Evolutionary conservation across 35 echinoderm and acorn worm genomes (phyloP).

Genomic region (Stichopus chloronotus): DNA sequence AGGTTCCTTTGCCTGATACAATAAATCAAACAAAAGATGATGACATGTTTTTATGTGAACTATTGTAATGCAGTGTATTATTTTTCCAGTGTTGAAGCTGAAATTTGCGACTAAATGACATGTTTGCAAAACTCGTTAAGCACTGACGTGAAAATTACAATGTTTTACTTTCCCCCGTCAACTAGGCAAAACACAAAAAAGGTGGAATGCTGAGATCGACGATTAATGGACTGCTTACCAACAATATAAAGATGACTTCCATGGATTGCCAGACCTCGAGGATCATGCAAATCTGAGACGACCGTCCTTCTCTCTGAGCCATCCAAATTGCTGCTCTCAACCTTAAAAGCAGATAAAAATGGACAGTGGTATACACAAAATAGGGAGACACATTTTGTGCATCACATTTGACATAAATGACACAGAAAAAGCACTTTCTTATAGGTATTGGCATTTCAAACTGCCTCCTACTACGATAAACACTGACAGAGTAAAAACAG

Average conservation of each 20-base stretch:
- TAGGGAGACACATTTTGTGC: background rate
- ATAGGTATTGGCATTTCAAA: no score
- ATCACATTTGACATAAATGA: background rate
- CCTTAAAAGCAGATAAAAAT: conserved; percentile 41
- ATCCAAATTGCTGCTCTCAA: conserved; percentile 58
- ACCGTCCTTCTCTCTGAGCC: conserved; percentile 40
- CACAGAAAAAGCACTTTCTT: background rate
- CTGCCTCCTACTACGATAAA: no score
- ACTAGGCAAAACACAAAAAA: background rate
- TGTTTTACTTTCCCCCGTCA: background rate
- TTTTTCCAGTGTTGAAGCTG: no score
- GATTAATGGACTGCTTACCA: conserved; percentile 49
- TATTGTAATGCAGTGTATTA: no score
- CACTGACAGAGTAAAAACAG: no score
- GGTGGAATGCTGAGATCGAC: background rate
- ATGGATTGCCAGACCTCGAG: conserved; percentile 56
- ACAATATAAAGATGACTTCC: conserved; percentile 68
- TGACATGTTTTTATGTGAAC: no score
- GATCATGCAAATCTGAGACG: conserved; percentile 32
- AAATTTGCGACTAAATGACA: no score
- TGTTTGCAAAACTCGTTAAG: no score
- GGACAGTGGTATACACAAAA: no score
- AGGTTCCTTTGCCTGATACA: no score
- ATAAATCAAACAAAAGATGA: no score
- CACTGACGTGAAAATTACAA: background rate